A percentile compares a stretch with the other conserved stretches of the same genome.
Conservation (phyloP, 2,113 vertebrate species). For the Edolisoma coerulescens region DNA sequence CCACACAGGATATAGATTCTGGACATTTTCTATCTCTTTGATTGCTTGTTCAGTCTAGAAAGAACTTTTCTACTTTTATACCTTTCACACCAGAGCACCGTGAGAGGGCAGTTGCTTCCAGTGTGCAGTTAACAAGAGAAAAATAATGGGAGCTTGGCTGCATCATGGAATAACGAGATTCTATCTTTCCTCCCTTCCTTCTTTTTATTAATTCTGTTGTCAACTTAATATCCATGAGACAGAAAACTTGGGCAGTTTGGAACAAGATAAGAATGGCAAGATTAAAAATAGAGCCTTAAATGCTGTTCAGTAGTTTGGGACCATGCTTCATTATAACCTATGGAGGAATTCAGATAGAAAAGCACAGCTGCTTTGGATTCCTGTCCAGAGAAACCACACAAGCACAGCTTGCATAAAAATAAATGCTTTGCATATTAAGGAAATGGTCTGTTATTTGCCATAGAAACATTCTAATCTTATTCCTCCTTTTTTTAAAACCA, state of each 20-base stretch:
- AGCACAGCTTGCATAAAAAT: constrained; percentile 31
- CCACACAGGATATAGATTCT: not conserved
- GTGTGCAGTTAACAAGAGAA: not conserved
- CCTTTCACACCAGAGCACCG: not conserved
- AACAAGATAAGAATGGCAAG: not conserved
- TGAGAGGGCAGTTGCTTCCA: not conserved
- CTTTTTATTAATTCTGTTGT: not conserved
- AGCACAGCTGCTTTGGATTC: constrained; percentile 45
- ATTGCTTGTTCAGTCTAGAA: not conserved
- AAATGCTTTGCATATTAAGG: constrained; percentile 27
- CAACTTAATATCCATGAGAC: not conserved
- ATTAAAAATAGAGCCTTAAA: constrained; percentile 7
- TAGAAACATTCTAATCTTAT: not conserved
- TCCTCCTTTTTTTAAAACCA: not conserved
- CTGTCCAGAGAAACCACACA: constrained; percentile 3
- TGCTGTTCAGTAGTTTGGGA: not conserved
- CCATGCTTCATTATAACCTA: not conserved
- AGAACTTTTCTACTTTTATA: not conserved
- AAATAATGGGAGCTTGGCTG: not conserved
- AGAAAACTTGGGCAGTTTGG: not conserved
- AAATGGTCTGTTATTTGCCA: not conserved
- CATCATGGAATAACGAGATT: not conserved
- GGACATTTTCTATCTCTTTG: not conserved
- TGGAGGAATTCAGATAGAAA: not conserved
- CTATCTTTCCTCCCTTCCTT: not conserved